phyloP scores from a whole-genome alignment of 2,797 vertebrate genomes.

The Bradypodion ventrale region DNA sequence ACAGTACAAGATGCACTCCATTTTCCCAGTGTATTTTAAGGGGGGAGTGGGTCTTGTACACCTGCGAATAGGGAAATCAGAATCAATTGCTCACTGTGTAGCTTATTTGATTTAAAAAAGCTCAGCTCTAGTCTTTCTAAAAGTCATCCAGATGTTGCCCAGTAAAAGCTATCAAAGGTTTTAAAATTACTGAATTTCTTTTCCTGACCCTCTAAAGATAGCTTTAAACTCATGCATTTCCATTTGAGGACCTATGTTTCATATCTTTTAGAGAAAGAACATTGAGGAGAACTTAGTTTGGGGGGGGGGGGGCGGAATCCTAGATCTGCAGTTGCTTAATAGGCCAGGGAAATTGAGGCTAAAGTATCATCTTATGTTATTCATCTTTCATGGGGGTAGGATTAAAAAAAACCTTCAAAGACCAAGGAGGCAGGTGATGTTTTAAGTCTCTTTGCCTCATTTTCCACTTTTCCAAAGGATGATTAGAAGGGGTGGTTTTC shows the following conservation, averaged over 20 bases:
- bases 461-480: background rate
- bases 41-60: no score
- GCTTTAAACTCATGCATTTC: background rate
- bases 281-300: background rate
- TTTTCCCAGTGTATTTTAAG: no score
- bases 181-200: background rate
- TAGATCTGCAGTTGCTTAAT: background rate
- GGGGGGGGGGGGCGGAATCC: no score
- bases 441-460: background rate
- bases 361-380: background rate
- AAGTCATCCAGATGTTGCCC: background rate
- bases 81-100: background rate
- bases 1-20: no score
- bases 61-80: no score
- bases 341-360: background rate
- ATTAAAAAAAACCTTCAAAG: background rate
- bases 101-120: background rate
- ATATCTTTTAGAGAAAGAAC: background rate
- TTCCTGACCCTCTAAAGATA: background rate
- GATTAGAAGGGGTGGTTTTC: background rate
- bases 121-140: background rate
- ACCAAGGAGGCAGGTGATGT: background rate
- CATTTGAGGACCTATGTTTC: background rate
- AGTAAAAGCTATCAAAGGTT: background rate
- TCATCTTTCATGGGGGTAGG: background rate